phyloP scores from a whole-genome alignment of 35 echinoderm and acorn worm species.

The Stichopus chloronotus region DNA sequence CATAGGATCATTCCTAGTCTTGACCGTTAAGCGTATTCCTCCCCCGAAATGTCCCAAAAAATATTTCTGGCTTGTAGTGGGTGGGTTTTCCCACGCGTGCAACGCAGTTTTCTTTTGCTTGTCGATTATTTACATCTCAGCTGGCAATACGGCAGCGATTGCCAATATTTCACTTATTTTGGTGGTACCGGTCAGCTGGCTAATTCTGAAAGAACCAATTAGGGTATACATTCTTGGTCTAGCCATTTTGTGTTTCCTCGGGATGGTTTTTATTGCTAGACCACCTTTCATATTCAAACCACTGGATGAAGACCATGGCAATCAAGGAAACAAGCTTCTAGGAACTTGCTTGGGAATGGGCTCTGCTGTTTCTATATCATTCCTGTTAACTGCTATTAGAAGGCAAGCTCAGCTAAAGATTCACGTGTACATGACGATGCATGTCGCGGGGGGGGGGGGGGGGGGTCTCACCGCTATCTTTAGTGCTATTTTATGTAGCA shows the following conservation, averaged over 20 bases:
- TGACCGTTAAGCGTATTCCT: neutral
- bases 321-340: neutral
- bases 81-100: neutral
- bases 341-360: neutral
- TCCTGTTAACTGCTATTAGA: neutral
- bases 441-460: too few relatives aligned
- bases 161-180: neutral
- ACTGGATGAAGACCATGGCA: neutral
- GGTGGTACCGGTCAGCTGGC: neutral
- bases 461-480: neutral
- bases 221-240: neutral
- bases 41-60: neutral
- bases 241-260: neutral
- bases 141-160: neutral
- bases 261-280: neutral
- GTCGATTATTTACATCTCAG: neutral
- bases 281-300: neutral
- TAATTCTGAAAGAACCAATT: neutral
- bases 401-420: neutral
- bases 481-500: neutral
- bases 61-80: neutral
- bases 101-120: neutral
- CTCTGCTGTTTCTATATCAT: neutral
- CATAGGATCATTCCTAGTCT: neutral
- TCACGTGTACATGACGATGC: neutral